Evolutionary conservation across 2,888 invertebrate genomes (phyloP).

Genomic region (Petrolisthes cinctipes): DNA sequence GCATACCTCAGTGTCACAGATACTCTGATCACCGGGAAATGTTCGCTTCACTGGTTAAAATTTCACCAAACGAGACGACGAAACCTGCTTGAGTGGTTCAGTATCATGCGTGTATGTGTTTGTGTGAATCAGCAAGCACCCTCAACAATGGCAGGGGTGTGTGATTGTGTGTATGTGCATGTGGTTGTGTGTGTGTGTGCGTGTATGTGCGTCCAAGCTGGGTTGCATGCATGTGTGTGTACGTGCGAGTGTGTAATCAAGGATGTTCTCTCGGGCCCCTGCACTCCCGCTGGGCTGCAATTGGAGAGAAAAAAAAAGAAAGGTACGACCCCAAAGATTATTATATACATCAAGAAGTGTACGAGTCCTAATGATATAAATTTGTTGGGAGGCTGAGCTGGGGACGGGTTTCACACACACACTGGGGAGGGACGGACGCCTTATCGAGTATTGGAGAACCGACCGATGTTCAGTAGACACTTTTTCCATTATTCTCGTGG

Average conservation of each 20-base stretch:
- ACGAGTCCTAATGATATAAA: constrained; percentile 33
- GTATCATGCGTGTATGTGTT: no score
- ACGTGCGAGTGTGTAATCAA: constrained; percentile 1
- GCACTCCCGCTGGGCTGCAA: not conserved
- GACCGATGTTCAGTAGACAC: not conserved
- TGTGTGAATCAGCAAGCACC: no score
- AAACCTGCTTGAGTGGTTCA: no score
- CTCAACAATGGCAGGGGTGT: no score
- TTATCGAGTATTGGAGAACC: not conserved
- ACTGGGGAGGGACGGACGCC: not conserved
- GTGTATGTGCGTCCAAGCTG: not conserved
- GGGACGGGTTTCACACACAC: not conserved
- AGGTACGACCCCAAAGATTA: not conserved
- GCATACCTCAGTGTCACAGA: no score
- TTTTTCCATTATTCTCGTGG: not conserved
- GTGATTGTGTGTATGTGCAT: not conserved
- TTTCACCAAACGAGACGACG: no score
- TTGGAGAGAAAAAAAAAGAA: not conserved
- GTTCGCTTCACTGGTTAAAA: no score
- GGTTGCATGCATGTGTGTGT: not conserved
- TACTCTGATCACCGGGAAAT: no score
- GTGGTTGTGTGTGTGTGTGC: not conserved
- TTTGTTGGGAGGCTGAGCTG: not conserved
- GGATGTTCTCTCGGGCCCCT: not conserved
- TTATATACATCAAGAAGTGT: not conserved